These are phyloP conservation scores for Lampris megalopsis DNA, from an alignment of 2,113 vertebrate genomes.

Conservation along the genomic window DNA sequence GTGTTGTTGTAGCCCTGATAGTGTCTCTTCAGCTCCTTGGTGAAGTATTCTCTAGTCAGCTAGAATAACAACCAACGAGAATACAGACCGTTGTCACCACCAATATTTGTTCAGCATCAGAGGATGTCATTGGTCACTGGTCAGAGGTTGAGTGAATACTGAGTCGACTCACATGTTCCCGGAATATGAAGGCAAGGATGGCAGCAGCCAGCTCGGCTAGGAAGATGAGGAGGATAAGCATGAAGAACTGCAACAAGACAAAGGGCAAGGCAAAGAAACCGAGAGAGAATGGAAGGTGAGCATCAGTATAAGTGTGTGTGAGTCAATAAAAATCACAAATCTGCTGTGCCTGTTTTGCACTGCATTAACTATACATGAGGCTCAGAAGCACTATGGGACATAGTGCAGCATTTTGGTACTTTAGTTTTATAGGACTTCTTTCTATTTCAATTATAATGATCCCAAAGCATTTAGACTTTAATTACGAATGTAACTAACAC, in stretches of 20 bases:
- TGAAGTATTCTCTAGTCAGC: constrained; percentile 95
- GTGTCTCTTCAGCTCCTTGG: constrained; percentile 91
- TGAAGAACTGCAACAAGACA: constrained; percentile 89
- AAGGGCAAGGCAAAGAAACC: background rate
- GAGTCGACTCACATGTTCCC: constrained; percentile 88
- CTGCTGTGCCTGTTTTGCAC: constrained; percentile 45
- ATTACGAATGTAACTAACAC: constrained; percentile 47
- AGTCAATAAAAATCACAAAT: constrained; percentile 51
- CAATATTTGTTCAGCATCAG: background rate
- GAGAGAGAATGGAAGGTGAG: constrained; percentile 22
- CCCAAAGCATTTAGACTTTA: constrained; percentile 34
- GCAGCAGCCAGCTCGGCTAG: constrained; percentile 93
- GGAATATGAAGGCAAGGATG: constrained; percentile 94
- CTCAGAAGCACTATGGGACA: constrained; percentile 26
- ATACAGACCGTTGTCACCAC: constrained; percentile 16
- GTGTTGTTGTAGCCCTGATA: constrained; percentile 92
- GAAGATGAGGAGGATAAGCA: constrained; percentile 97
- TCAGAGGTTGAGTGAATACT: constrained; percentile 7
- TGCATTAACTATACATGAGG: constrained; percentile 68
- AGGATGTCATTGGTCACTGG: background rate
- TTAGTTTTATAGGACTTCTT: constrained; percentile 2
- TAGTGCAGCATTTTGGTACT: constrained; percentile 41
- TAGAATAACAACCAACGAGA: constrained; percentile 50
- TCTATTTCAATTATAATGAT: constrained; percentile 37
- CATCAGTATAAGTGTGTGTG: constrained; percentile 41